These are phyloP conservation scores for Mactra quadrangularis DNA, from an alignment of 1,140 invertebrate genomes.

Conservation along the genomic window DNA sequence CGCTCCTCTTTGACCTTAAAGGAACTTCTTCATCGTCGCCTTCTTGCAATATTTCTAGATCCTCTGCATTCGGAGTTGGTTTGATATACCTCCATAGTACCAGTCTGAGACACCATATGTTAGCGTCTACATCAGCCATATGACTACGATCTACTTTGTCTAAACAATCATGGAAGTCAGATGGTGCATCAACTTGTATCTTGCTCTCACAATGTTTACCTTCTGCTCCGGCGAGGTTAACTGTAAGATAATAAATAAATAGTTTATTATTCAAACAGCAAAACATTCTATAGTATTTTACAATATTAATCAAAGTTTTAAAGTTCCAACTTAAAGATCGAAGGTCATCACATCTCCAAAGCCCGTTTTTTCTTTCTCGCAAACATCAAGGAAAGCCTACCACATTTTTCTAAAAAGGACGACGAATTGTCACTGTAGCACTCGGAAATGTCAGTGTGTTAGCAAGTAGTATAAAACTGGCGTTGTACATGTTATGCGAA, in stretches of 20 bases:
- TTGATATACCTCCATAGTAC: conserved; percentile 4
- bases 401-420: no score
- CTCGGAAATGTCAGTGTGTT: no score
- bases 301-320: neutral
- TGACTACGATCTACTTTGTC: neutral
- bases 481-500: no score
- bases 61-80: neutral
- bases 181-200: neutral
- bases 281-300: neutral
- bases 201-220: neutral
- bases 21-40: neutral
- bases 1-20: neutral
- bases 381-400: no score
- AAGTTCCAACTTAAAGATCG: no score
- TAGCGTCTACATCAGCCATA: conserved; percentile 1
- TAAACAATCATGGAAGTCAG: conserved; percentile 8
- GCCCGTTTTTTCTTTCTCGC: no score
- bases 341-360: no score
- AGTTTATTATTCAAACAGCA: neutral
- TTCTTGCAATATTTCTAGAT: conserved; percentile 9
- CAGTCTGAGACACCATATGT: conserved; percentile 12
- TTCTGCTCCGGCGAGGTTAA: neutral
- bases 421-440: no score
- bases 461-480: no score
- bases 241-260: neutral